A percentile compares a stretch with the other conserved stretches of the same genome.
Evolutionary conservation across 2,888 invertebrate species (phyloP).

Genomic region (Cheiracanthium punctorium): DNA sequence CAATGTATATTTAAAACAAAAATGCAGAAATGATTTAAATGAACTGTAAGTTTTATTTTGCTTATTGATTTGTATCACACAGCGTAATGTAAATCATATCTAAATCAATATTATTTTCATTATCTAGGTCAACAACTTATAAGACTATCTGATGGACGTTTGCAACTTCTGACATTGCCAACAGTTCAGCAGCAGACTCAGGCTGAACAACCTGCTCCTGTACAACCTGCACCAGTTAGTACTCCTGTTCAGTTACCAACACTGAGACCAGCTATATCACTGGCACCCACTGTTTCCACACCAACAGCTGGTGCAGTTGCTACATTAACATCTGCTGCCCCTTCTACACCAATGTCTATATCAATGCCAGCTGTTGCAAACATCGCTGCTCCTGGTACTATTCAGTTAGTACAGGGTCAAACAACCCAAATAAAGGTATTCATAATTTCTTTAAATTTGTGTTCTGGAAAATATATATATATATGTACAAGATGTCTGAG

Average conservation of each 20-base stretch:
- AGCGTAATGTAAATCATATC: too few relatives aligned
- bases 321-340: conserved; percentile 70
- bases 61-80: too few relatives aligned
- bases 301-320: conserved; percentile 71
- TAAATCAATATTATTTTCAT: background rate
- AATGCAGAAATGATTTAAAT: too few relatives aligned
- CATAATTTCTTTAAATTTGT: too few relatives aligned
- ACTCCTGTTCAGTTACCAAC: conserved; percentile 70
- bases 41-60: too few relatives aligned
- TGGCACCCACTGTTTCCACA: conserved; percentile 50
- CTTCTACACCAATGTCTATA: conserved; percentile 60
- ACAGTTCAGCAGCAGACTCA: conserved; percentile 68
- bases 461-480: too few relatives aligned
- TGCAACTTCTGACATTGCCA: conserved; percentile 80
- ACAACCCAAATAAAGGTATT: conserved; percentile 62
- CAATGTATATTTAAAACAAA: too few relatives aligned
- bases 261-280: conserved; percentile 55
- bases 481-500: too few relatives aligned
- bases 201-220: conserved; percentile 38
- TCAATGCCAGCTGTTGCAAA: conserved; percentile 67
- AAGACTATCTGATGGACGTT: conserved; percentile 93
- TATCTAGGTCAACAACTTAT: conserved; percentile 85
- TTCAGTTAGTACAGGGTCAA: conserved; percentile 64
- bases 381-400: conserved; percentile 69
- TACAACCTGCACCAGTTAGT: conserved; percentile 15